Percentiles rank a stretch among this genome's conserved stretches.
These are phyloP conservation scores for Epinotia nisella DNA, from an alignment of 2,888 invertebrate genomes.

Conservation along the genomic window DNA sequence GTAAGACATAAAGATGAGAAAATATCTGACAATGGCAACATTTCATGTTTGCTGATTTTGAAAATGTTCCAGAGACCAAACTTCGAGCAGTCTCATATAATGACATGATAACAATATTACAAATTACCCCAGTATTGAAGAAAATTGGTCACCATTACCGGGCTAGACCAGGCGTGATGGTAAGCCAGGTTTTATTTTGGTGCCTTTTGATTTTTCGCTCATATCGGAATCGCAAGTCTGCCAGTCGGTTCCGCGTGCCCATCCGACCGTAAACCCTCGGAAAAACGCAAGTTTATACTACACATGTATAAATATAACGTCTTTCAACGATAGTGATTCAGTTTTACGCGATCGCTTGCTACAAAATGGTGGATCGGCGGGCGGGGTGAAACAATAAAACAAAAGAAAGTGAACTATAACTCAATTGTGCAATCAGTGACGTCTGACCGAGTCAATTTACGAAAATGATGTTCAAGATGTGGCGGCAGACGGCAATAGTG, in stretches of 20 bases:
- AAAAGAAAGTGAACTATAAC: constrained; percentile 72
- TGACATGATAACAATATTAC: constrained; percentile 60
- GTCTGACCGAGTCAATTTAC: constrained; percentile 52
- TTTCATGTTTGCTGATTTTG: constrained; percentile 24
- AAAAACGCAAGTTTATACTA: constrained; percentile 79
- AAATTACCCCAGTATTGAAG: constrained; percentile 68
- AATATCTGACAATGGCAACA: background rate
- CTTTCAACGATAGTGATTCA: constrained; percentile 75
- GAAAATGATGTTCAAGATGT: constrained; percentile 60
- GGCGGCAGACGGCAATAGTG: constrained; percentile 66
- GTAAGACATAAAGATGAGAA: background rate
- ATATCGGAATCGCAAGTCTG: constrained; percentile 70
- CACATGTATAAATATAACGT: constrained; percentile 83
- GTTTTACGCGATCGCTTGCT: constrained; percentile 81
- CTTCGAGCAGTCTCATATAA: constrained; percentile 60
- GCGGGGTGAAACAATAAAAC: constrained; percentile 58
- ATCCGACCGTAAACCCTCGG: constrained; percentile 75
- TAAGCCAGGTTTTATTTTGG: constrained; percentile 65
- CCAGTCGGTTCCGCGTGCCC: constrained; percentile 63
- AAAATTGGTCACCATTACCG: constrained; percentile 68
- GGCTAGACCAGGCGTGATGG: constrained; percentile 71
- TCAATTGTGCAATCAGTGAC: constrained; percentile 61
- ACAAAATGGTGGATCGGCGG: constrained; percentile 76
- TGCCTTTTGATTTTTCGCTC: constrained; percentile 63
- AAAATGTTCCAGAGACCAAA: constrained; percentile 50